phyloP scores from a whole-genome alignment of 1,140 invertebrate genomes.

The Calephelis virginiensis region DNA sequence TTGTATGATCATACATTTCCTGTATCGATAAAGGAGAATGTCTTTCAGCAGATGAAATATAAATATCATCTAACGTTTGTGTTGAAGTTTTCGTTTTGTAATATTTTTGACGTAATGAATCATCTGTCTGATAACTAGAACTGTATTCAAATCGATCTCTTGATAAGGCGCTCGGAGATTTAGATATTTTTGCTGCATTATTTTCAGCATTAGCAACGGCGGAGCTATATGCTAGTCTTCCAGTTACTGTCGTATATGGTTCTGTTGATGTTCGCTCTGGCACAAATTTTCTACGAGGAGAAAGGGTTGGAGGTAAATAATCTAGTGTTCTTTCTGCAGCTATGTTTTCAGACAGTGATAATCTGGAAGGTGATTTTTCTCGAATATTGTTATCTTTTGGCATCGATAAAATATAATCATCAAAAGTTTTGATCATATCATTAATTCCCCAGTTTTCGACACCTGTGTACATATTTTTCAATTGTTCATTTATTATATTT shows the following conservation, averaged over 20 bases:
- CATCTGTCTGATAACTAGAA: slow-evolving; percentile 58
- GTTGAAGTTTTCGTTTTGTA: slow-evolving; percentile 54
- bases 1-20: slow-evolving; percentile 82
- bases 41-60: slow-evolving; percentile 72
- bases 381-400: slow-evolving; percentile 60
- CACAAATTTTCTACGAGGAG: slow-evolving; percentile 78
- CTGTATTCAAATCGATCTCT: slow-evolving; percentile 74
- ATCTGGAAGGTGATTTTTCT: slow-evolving; percentile 80
- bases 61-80: slow-evolving; percentile 57
- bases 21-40: slow-evolving; percentile 82
- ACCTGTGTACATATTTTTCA: slow-evolving; percentile 83
- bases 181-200: slow-evolving; percentile 71
- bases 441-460: slow-evolving; percentile 87
- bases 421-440: slow-evolving; percentile 80
- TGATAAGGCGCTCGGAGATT: slow-evolving; percentile 72
- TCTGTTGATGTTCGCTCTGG: slow-evolving; percentile 77
- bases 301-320: slow-evolving; percentile 73
- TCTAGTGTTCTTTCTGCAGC: slow-evolving; percentile 78
- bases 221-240: slow-evolving; percentile 80
- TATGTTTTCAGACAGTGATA: slow-evolving; percentile 77
- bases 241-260: slow-evolving; percentile 80
- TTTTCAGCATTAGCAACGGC: slow-evolving; percentile 80
- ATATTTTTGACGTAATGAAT: slow-evolving; percentile 56
- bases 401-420: slow-evolving; percentile 75
- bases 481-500: slow-evolving; percentile 84